Evolutionary conservation across 92 coral and sea anemone genomes (phyloP).

Genomic region (Actinernus sp.): DNA sequence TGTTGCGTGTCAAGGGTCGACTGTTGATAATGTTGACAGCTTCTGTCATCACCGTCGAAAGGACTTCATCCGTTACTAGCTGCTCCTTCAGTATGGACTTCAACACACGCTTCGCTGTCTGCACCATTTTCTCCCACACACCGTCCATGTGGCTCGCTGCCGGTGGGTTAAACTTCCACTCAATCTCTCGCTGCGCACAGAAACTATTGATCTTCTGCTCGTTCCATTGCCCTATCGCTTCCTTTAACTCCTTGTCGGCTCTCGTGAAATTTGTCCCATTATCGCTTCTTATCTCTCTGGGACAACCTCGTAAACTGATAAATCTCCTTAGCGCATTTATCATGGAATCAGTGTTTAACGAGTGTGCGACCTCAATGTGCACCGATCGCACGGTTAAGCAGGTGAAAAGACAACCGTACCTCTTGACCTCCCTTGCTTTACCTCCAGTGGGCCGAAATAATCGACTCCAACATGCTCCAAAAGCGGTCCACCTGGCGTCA

Average conservation of each 20-base stretch:
- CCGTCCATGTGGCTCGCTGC: too few relatives aligned
- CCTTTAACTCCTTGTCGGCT: slow-evolving; percentile 51
- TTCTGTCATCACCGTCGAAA: slow-evolving; percentile 58
- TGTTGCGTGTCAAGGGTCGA: slow-evolving; percentile 50
- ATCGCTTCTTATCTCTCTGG: slow-evolving; percentile 56
- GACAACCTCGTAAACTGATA: slow-evolving; percentile 58
- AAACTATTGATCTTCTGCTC: too few relatives aligned
- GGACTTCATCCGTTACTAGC: slow-evolving; percentile 46
- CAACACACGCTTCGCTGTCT: too few relatives aligned
- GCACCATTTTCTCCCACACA: too few relatives aligned
- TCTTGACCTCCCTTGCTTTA: too few relatives aligned
- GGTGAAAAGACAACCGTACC: slow-evolving; percentile 66
- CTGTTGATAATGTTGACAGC: slow-evolving; percentile 49
- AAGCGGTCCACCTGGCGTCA: slow-evolving; percentile 58
- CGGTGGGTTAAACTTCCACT: too few relatives aligned
- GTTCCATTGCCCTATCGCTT: slow-evolving; percentile 53
- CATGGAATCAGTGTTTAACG: slow-evolving; percentile 56
- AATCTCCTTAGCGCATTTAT: slow-evolving; percentile 67
- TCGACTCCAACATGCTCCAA: slow-evolving; percentile 59
- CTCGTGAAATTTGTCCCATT: slow-evolving; percentile 59
- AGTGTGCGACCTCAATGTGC: too few relatives aligned
- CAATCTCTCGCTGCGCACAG: slow-evolving; percentile 13
- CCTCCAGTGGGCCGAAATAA: too few relatives aligned
- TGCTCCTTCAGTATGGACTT: too few relatives aligned
- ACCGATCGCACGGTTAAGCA: slow-evolving; percentile 54